phyloP scores from a whole-genome alignment of 2,797 vertebrate genomes.

The Vespertilio murinus region DNA sequence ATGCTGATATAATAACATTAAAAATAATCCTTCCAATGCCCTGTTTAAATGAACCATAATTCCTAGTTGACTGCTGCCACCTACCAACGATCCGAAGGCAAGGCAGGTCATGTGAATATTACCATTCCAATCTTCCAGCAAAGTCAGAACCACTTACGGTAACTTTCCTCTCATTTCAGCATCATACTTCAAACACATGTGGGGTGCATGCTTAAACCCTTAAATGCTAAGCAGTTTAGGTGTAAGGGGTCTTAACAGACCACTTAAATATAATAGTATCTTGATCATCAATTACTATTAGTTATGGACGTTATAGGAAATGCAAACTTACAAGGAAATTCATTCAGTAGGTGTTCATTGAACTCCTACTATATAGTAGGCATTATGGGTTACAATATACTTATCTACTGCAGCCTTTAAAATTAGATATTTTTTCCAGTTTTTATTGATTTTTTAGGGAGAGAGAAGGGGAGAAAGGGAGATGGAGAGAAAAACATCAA shows the following conservation, averaged over 20 bases:
- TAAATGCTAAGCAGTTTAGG: background rate
- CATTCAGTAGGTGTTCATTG: background rate
- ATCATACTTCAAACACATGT: background rate
- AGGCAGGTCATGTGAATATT: background rate
- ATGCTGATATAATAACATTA: background rate
- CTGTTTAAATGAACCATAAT: background rate
- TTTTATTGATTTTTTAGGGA: too few relatives aligned
- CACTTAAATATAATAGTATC: slow-evolving; percentile 26
- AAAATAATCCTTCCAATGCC: background rate
- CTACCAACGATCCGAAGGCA: slow-evolving; percentile 72
- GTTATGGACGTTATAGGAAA: background rate
- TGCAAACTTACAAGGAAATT: slow-evolving; percentile 15
- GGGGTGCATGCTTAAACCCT: background rate
- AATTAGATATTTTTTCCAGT: background rate
- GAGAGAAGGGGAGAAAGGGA: too few relatives aligned
- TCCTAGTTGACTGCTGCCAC: slow-evolving; percentile 79
- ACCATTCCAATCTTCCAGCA: background rate
- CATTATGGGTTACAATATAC: background rate
- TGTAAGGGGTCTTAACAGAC: background rate
- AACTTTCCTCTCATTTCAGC: background rate
- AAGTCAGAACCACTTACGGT: background rate
- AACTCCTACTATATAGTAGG: background rate
- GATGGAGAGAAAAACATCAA: too few relatives aligned
- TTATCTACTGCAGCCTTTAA: background rate
- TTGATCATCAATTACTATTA: background rate